A percentile compares a stretch with the other conserved stretches of the same genome.
Conservation (phyloP, 2,888 invertebrate species). For the Troilus luridus region DNA sequence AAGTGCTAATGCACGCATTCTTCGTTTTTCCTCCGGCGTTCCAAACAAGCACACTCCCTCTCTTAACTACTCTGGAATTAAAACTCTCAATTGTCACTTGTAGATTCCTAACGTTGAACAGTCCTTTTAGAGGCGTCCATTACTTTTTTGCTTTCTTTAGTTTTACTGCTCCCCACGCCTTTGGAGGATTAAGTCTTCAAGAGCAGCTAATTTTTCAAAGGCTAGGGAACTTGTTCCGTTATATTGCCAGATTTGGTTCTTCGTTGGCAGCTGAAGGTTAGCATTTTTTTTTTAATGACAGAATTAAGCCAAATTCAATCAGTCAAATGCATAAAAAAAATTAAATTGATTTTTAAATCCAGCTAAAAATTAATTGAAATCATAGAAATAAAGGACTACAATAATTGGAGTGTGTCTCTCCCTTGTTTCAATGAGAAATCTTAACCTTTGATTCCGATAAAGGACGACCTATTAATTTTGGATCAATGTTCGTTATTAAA, state of each 20-base stretch:
- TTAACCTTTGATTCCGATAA: no score
- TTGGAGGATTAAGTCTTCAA: not conserved
- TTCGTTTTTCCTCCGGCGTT: slow-evolving; percentile 6
- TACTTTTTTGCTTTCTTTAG: slow-evolving; percentile 22
- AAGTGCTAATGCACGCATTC: not conserved
- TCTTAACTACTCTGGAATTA: slow-evolving; percentile 30
- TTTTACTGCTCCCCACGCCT: not conserved
- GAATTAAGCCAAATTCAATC: not conserved
- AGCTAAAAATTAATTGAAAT: no score
- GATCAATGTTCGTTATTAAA: no score
- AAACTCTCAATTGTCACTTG: slow-evolving; percentile 47
- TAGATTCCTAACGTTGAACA: slow-evolving; percentile 5
- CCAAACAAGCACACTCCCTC: not conserved
- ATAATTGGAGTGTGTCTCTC: no score
- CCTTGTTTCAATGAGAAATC: not conserved
- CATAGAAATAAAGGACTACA: no score
- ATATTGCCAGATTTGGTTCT: not conserved
- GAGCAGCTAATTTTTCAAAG: not conserved
- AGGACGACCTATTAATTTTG: no score
- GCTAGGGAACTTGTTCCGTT: not conserved
- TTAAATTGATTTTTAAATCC: no score
- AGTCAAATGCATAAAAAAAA: not conserved
- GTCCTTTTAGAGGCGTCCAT: not conserved
- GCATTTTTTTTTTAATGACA: not conserved
- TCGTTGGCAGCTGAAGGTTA: not conserved